Evolutionary conservation across 2,888 invertebrate genomes (phyloP).

Genomic region (Eledone cirrhosa): DNA sequence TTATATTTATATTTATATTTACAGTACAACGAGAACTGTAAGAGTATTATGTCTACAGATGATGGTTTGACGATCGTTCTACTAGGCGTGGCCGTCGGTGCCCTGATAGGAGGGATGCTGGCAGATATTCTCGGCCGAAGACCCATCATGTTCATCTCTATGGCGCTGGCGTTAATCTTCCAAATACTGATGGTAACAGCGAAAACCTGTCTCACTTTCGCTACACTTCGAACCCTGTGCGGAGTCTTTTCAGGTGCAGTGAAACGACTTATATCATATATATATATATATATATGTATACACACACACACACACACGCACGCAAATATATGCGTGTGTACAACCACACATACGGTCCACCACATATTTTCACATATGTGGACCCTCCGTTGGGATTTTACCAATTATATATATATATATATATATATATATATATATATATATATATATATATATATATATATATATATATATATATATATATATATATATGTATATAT

Average conservation of each 20-base stretch:
- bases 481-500: conserved; percentile 6
- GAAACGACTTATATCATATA: neutral
- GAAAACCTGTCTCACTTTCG: conserved; percentile 43
- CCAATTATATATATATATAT: neutral
- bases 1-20: neutral
- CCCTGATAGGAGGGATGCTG: conserved; percentile 42
- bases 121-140: conserved; percentile 51
- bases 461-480: conserved; percentile 1
- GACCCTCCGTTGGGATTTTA: no score
- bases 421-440: neutral
- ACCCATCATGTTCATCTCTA: conserved; percentile 44
- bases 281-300: neutral
- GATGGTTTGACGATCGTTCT: conserved; percentile 1
- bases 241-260: conserved; percentile 43
- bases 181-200: conserved; percentile 44
- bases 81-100: conserved; percentile 40
- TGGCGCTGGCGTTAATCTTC: conserved; percentile 43
- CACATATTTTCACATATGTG: no score
- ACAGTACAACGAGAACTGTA: conserved; percentile 1
- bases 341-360: neutral
- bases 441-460: neutral
- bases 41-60: neutral
- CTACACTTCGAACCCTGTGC: conserved; percentile 38
- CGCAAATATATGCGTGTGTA: neutral
- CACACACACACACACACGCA: neutral